These are phyloP conservation scores for Dromas ardeola DNA, from an alignment of 2,113 vertebrate genomes.

Conservation along the genomic window DNA sequence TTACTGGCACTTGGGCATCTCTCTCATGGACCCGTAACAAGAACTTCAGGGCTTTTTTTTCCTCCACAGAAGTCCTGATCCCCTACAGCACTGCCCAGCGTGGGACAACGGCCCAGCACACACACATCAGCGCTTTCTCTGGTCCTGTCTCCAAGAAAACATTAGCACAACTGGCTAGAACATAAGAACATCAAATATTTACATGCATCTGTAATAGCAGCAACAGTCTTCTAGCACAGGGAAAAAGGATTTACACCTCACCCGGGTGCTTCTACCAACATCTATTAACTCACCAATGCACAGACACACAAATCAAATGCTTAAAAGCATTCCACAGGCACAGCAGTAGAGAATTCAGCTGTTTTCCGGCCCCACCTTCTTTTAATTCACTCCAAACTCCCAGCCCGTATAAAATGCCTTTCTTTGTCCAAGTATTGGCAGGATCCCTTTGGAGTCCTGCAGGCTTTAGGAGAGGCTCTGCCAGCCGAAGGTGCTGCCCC, in stretches of 20 bases:
- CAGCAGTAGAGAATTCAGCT: too few relatives aligned
- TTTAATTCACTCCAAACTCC: too few relatives aligned
- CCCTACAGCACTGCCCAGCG: accelerated
- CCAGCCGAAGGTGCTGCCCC: neutral
- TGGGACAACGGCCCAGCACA: accelerated
- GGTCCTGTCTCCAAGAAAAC: neutral
- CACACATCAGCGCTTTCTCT: neutral
- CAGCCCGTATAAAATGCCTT: accelerated
- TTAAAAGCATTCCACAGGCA: neutral
- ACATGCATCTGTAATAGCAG: neutral
- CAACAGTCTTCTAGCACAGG: neutral
- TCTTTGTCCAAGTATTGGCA: neutral
- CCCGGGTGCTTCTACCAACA: neutral
- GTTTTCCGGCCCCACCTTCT: neutral
- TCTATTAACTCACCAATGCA: accelerated
- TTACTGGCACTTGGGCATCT: too few relatives aligned
- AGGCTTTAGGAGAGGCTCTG: neutral
- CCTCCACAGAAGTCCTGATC: neutral
- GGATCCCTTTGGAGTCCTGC: neutral
- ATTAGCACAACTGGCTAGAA: too few relatives aligned
- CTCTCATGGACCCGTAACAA: too few relatives aligned
- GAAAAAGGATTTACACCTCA: neutral
- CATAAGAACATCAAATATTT: neutral
- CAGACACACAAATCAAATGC: neutral
- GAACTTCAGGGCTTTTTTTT: neutral